Conservation (phyloP, 2,797 vertebrate species). For the Malurus leucopterus region DNA sequence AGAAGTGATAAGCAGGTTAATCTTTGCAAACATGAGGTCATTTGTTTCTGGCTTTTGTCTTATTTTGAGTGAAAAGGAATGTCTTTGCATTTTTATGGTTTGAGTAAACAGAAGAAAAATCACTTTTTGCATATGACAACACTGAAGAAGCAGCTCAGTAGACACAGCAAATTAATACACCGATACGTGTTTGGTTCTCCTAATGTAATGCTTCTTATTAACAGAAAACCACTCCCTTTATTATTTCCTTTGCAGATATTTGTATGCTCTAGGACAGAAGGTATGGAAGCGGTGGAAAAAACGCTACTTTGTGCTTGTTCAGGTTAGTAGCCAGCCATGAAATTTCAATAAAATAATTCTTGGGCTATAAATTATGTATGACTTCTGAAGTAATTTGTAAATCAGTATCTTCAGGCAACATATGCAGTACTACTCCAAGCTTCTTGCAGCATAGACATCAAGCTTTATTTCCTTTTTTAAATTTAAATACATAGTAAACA, state of each 20-base stretch:
- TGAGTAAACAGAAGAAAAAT: background rate
- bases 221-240: background rate
- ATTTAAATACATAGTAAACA: background rate
- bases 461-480: background rate
- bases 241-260: constrained; percentile 76
- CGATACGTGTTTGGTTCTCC: background rate
- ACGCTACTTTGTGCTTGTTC: constrained; percentile 94
- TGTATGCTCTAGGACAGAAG: constrained; percentile 89
- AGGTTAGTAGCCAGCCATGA: constrained; percentile 76
- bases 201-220: background rate
- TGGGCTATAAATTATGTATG: fast-evolving
- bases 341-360: background rate
- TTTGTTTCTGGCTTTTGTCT: background rate
- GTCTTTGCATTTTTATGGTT: background rate
- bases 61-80: background rate
- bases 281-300: constrained; percentile 98
- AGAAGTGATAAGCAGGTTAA: background rate
- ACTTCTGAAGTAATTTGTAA: background rate
- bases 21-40: background rate
- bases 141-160: background rate
- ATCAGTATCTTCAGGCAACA: background rate
- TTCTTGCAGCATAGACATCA: background rate
- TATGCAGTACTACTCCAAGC: background rate
- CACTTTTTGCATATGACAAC: background rate
- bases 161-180: background rate